Evolutionary conservation across 2,113 vertebrate species (phyloP), one percentile per base, ranked within the genome.

Genomic region (Paracanthobrama guichenoti): DNA sequence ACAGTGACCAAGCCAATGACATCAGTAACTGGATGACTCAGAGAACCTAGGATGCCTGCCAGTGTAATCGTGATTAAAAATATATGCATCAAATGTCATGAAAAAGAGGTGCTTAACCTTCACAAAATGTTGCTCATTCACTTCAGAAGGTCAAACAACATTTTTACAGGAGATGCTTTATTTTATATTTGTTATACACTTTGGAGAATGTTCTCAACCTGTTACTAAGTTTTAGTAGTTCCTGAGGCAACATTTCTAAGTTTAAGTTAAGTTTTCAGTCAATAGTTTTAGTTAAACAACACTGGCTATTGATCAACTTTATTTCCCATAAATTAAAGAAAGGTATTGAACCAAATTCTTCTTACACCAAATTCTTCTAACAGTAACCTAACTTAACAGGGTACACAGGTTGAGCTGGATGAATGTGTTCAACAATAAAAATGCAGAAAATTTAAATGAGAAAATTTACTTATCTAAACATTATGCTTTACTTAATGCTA

Each of bases 1-100:
- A 87, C 79, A 22, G 82, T 59, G 55, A 74, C 75, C 26, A 48
- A 42, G 28, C 26, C 81, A 50, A 62, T 20, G 31, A 62, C 66
- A 57, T 83, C 69, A 62, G 59, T n/a, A 80, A n/a, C 13, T 66
- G 79, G 79, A 66, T 75, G 24, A 20, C 3, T 73, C 55, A 66
- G 79, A 64, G n/a, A 44, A 78, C 35, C 35, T 11, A 53, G 16
- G 5, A 59, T 42, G 57, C 11, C 6, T 55, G 82, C n/a, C 26
- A 24, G 53, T 69, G 50, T 24, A 75, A 75, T 75, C 8, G 28
- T 50, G 13, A 24, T 24, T 48, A 16, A 16, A 28, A 67, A 67
- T 3, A 50, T 16, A 74, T n/a, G 26, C 24, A 50, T 50, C 12
- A 74, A 50, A 50, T 50, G 44, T 28, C 71, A 28, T 26, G 2